Evolutionary conservation across 2,113 vertebrate species (phyloP).

Genomic region (Pelecanus crispus): DNA sequence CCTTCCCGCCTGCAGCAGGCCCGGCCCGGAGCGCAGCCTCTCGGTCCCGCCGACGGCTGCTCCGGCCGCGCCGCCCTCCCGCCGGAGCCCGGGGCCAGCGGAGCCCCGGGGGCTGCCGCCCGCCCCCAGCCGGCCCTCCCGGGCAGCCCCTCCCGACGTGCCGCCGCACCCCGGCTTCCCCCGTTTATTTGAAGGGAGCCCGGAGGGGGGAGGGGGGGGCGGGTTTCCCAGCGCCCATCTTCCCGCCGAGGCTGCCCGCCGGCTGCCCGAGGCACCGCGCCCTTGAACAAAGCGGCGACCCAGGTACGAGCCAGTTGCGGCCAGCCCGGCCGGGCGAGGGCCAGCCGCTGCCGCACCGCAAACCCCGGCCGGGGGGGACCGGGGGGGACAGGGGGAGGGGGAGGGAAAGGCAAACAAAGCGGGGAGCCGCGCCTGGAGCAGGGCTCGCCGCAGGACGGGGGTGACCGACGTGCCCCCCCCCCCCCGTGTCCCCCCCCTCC

Average conservation of each 20-base stretch:
- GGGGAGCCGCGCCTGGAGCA: background rate
- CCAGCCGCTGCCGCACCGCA: background rate
- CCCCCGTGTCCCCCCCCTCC: background rate
- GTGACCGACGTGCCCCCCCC: background rate
- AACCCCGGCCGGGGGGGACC: background rate
- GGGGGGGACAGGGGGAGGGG: background rate
- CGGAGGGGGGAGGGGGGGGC: no score
- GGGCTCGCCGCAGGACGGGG: background rate
- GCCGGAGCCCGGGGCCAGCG: no score
- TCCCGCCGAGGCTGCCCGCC: background rate
- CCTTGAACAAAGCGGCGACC: no score
- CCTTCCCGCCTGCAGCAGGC: background rate
- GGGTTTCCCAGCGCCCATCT: background rate
- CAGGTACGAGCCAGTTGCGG: background rate
- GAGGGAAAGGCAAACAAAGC: constrained; percentile 5
- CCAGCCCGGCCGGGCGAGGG: background rate
- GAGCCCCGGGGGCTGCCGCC: background rate
- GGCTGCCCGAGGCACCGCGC: background rate
- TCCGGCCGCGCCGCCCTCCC: background rate
- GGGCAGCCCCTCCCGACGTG: background rate
- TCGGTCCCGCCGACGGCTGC: background rate
- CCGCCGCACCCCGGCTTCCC: background rate
- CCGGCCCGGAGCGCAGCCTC: background rate
- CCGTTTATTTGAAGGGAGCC: background rate
- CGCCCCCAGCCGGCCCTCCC: background rate